Evolutionary conservation across 53 echinoderm and acorn worm species (phyloP), one percentile per base, ranked within the genome.

Genomic region (Pentamera pediparva): DNA sequence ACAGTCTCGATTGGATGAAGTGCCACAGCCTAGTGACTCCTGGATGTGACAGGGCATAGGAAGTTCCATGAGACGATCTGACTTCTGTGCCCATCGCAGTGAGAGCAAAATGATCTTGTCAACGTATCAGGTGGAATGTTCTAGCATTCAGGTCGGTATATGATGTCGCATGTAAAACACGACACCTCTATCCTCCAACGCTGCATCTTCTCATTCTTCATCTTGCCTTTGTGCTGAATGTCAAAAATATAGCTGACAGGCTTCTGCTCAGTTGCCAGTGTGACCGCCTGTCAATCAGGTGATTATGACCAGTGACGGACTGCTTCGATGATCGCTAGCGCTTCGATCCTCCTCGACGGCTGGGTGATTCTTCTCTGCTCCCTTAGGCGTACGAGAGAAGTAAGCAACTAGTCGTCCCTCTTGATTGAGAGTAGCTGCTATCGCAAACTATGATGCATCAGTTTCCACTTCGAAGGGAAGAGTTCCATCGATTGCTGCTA

Each of bases 11-110:
- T 38, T 25, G 24, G 5, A 57, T 59, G 47, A 75, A 75, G 59
- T 75, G 75, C 75, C 75, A 75, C 75, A 58, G 57, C 36, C 75
- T 58, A 75, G 39, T 75, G 37, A 75, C 40, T 58, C 75, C 43
- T 58, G 59, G 59, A 40, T 58, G 59, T 37, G 58, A 37, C 45
- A 75, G 32, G 22, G 40, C 59, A 59, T 75, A 58, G 58, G 75
- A 17, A 75, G 37, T 24, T 58, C 75, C 25, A n/a, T 10, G 39
- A 57, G 38, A 39, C 45, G 38, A 43, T 75, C 59, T 59, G 39
- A n/a, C n/a, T n/a, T n/a, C 30, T 58, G 43, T 43, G 24, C 59
- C 38, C 17, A 38, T 10, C 26, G 59, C 59, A 39, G n/a, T n/a
- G n/a, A n/a, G 75, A 58, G 45, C 75, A 58, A 33, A 39, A 75